phyloP scores from a whole-genome alignment of 1,140 invertebrate genomes.

The Drosophila nikananu region DNA sequence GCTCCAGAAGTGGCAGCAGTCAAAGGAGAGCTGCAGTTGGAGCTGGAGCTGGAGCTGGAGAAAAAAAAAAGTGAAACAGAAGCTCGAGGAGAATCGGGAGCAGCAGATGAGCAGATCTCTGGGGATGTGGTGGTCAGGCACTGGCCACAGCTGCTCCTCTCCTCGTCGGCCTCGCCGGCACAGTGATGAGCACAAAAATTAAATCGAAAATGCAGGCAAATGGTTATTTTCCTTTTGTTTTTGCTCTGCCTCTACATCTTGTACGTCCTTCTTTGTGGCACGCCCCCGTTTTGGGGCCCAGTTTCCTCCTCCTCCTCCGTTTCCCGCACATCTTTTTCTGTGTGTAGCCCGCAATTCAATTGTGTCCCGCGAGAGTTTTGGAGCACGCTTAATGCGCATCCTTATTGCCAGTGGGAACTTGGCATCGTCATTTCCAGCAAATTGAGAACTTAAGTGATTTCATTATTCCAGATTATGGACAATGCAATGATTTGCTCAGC shows the following conservation, averaged over 20 bases:
- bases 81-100: conserved; percentile 19
- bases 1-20: conserved; percentile 29
- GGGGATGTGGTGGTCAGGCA: conserved; percentile 62
- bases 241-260: conserved; percentile 21
- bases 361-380: conserved; percentile 76
- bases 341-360: conserved; percentile 65
- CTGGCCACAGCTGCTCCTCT: conserved; percentile 60
- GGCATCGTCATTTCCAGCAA: conserved; percentile 68
- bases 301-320: too few species aligned
- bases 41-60: neutral
- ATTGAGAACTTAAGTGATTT: conserved; percentile 84
- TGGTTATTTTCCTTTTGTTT: conserved; percentile 70
- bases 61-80: conserved; percentile 20
- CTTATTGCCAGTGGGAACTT: conserved; percentile 76
- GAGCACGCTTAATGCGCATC: conserved; percentile 76
- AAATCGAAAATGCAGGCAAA: conserved; percentile 80
- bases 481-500: conserved; percentile 80
- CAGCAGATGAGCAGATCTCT: conserved; percentile 40
- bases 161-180: conserved; percentile 22
- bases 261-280: conserved; percentile 10
- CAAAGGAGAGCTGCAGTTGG: conserved; percentile 13
- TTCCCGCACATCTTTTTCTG: neutral
- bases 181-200: conserved; percentile 77
- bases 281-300: conserved; percentile 3
- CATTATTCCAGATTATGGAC: conserved; percentile 82